These are phyloP conservation scores for Paramisgurnus dabryanus DNA, from an alignment of 2,113 vertebrate species.

Conservation along the genomic window DNA sequence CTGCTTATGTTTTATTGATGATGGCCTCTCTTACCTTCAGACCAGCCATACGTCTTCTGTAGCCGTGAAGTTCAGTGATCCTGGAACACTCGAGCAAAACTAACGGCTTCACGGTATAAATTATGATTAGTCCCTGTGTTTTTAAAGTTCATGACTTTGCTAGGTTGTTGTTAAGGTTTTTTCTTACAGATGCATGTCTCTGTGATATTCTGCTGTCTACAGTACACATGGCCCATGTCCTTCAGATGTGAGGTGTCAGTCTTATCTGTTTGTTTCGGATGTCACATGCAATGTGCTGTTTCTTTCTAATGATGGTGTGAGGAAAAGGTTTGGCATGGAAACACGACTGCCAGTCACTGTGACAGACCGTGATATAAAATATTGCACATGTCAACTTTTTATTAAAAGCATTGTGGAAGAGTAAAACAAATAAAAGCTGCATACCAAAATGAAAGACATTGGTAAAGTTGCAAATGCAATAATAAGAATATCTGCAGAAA, in stretches of 20 bases:
- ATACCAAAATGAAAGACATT: too few species aligned
- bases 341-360: constrained; percentile 45
- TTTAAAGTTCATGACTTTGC: too few species aligned
- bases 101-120: constrained; percentile 1
- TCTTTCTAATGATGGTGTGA: too few species aligned
- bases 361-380: constrained; percentile 35
- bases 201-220: too few species aligned
- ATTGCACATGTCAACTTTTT: constrained; percentile 51
- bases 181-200: too few species aligned
- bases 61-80: constrained; percentile 38
- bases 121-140: too few species aligned
- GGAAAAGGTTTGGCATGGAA: constrained; percentile 5
- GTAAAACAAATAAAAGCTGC: not conserved
- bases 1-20: constrained; percentile 59
- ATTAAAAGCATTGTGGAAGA: constrained; percentile 42
- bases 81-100: constrained; percentile 21
- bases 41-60: constrained; percentile 33
- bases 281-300: too few species aligned
- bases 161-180: too few species aligned
- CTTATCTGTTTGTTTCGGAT: too few species aligned
- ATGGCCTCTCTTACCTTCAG: constrained; percentile 38
- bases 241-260: not conserved
- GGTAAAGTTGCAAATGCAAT: too few species aligned
- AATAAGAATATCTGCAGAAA: too few species aligned
- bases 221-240: too few species aligned